Evolutionary conservation across 1,140 invertebrate genomes (phyloP), one percentile per base, ranked within the genome.

Genomic region (Theocolax elegans): DNA sequence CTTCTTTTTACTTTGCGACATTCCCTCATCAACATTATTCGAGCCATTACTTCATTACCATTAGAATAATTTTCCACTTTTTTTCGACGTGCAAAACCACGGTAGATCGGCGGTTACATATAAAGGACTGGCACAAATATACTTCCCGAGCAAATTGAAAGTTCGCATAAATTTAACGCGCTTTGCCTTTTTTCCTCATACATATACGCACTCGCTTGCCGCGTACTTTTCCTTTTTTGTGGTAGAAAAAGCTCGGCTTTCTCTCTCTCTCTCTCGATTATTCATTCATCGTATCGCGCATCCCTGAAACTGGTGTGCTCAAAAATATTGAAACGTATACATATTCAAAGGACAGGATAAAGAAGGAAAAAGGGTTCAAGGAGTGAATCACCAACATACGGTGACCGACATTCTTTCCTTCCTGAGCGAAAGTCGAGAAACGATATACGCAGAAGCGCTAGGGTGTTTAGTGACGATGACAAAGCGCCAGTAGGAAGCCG

Each of bases 241-340:
- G 4, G 10, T 10, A 10, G 31, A 60, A 68, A 68, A 49, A 29
- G 49, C 27, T 54, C n/a, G n/a, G n/a, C n/a, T n/a, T n/a, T n/a
- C 68, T 4, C 59, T 17, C 44, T 19, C 54, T 40, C 49, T 42
- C 49, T 63, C 35, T 74, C 64, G 71, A 72, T 76, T 77, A 64
- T 64, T 71, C 60, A 58, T 71, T 64, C 60, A 42, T 64, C 44
- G 58, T 49, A 70, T 70, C 51, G 64, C 29, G 25, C 13, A 74
- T 74, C 71, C 71, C 72, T 74, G 72, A 72, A 71, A 74, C 56
- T 38, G 7, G 54, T 35, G 44, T 31, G n/a, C n/a, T 49, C 67
- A 63, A 77, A 76, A 77, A 77, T 79, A 76, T 79, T 76, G 71
- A 75, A 63, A 31, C 35, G n/a, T 64, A 27, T 63, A 49, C 49